Evolutionary conservation across 2,888 invertebrate genomes (phyloP).

Genomic region (Harpagoxenus sublaevis): DNA sequence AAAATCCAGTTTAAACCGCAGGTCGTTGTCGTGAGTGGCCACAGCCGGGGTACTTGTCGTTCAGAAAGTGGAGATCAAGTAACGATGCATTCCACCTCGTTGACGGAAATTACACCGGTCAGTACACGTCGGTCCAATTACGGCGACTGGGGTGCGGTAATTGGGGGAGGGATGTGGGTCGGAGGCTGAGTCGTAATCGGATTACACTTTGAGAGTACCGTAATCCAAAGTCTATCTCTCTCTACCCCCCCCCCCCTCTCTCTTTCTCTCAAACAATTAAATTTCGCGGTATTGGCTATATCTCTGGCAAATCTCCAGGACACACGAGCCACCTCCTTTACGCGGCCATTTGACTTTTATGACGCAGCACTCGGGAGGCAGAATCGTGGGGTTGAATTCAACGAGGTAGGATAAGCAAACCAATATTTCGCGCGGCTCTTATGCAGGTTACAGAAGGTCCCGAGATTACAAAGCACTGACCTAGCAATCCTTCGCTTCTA

Average conservation of each 20-base stretch:
- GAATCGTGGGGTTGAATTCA: conserved; percentile 34
- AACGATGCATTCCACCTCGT: conserved; percentile 54
- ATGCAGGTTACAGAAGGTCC: conserved; percentile 6
- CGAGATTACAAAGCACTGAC: conserved; percentile 40
- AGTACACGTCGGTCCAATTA: conserved; percentile 68
- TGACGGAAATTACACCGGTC: conserved; percentile 69
- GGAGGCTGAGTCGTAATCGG: conserved; percentile 68
- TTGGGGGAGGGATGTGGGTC: conserved; percentile 55
- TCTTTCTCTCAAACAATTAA: conserved; percentile 67
- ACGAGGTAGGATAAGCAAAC: conserved; percentile 49
- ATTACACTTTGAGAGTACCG: conserved; percentile 70
- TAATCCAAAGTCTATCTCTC: conserved; percentile 62
- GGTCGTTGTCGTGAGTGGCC: conserved; percentile 14
- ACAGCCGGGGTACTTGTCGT: conserved; percentile 4
- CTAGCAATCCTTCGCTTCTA: conserved; percentile 25
- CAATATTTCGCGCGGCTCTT: conserved; percentile 47
- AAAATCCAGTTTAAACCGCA: conserved; percentile 40
- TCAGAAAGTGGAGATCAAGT: conserved; percentile 50
- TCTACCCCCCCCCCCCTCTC: not conserved
- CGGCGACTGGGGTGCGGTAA: conserved; percentile 63
- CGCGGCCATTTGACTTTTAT: conserved; percentile 55
- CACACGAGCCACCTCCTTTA: conserved; percentile 45
- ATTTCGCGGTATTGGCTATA: conserved; percentile 68
- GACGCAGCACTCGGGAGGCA: conserved; percentile 27
- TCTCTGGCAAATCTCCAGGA: conserved; percentile 68